Evolutionary conservation across 2,113 vertebrate species (phyloP), one percentile per base, ranked within the genome.

Genomic region (Callospermophilus lateralis): DNA sequence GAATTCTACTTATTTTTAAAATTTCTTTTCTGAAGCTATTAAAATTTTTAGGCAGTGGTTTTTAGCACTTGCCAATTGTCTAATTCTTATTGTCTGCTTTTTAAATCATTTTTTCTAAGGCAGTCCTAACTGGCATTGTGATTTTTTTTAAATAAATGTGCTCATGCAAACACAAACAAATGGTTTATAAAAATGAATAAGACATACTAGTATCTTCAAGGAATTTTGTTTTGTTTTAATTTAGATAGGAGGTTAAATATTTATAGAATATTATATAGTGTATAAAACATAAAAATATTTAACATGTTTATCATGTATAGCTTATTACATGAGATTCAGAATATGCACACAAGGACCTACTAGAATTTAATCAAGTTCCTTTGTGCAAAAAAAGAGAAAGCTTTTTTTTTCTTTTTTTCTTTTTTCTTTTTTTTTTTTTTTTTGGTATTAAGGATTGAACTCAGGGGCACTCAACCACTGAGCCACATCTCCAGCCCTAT

Each of bases 231-330:
- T 70, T 90, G 51, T 68, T 79, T 53, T 89, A 30, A 16, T 95
- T 84, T 55, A 65, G 6, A 42, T 17, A n/a, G 32, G 6, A 72
- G 13, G 30, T 48, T 53, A 77, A 78, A 17, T 39, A 67, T 88
- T 95, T 93, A 10, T 68, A 67, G 58, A 92, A 48, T 83, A 63
- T 67, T 77, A 63, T 55, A 78, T 42, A 93, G 22, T n/a, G 22
- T 20, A 84, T 34, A 45, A 73, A 51, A 88, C 26, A 55, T 13
- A 84, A 80, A 68, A 74, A 83, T 48, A 4, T 84, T 39, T 48
- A 68, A 8, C 42, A 73, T 80, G 9, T 28, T 53, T 67, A 79
- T 34, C 28, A 30, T 70, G 7, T 73, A 12, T 28, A 73, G 37
- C 37, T 26, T 80, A 15, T 55, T 37, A 67, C 8, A 26, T 95